phyloP scores from a whole-genome alignment of 1,140 invertebrate species.

The Penaeus vannamei region DNA sequence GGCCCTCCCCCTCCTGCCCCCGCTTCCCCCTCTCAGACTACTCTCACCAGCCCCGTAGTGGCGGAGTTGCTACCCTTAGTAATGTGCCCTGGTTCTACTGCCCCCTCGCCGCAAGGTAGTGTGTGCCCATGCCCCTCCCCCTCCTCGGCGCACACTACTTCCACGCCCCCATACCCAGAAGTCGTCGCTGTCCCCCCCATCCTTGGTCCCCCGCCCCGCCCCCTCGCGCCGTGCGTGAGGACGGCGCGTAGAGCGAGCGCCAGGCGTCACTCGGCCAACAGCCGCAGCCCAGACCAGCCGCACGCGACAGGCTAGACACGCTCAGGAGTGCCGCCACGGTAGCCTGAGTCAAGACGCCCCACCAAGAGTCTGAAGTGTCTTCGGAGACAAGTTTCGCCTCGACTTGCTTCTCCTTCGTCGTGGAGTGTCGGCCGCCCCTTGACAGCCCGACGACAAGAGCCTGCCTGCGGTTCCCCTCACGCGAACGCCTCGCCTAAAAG shows the following conservation, averaged over 20 bases:
- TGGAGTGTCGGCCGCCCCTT: slow-evolving; percentile 26
- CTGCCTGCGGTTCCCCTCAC: slow-evolving; percentile 21
- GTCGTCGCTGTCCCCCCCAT: neutral
- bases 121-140: too few species aligned
- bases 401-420: neutral
- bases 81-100: too few species aligned
- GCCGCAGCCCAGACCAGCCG: slow-evolving; percentile 60
- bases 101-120: too few species aligned
- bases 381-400: neutral
- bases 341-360: slow-evolving; percentile 42
- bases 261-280: slow-evolving; percentile 54
- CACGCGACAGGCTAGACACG: slow-evolving; percentile 47
- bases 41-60: too few species aligned
- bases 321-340: slow-evolving; percentile 57
- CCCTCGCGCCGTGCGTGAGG: slow-evolving; percentile 52
- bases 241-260: slow-evolving; percentile 47
- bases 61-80: too few species aligned
- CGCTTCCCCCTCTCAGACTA: too few species aligned
- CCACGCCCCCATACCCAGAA: too few species aligned
- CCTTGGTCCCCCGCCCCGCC: slow-evolving; percentile 1
- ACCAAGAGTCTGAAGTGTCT: slow-evolving; percentile 11
- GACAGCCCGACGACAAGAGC: slow-evolving; percentile 1
- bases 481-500: too few species aligned
- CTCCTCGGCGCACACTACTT: too few species aligned
- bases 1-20: too few species aligned